Percentiles rank a stretch among this genome's conserved stretches.
Conservation (phyloP, 2,797 vertebrate genomes). For the Acomys russatus region DNA sequence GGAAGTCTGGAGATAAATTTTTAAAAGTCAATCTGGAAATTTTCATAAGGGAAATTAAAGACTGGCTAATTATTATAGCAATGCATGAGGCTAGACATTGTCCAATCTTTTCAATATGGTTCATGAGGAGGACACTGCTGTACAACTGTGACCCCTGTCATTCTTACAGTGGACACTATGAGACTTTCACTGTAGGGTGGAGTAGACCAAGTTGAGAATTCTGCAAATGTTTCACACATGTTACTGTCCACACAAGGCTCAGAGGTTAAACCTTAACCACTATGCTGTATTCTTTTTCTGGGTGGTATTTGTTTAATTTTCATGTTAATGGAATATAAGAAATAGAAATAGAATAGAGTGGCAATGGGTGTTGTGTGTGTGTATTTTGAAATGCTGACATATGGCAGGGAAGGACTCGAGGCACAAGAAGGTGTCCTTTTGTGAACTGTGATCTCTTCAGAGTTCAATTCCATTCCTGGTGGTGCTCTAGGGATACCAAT, state of each 20-base stretch:
- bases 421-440: not conserved
- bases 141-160: not conserved
- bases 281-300: not conserved
- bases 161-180: not conserved
- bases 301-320: not conserved
- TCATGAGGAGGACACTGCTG: not conserved
- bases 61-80: not conserved
- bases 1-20: not conserved
- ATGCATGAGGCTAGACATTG: not conserved
- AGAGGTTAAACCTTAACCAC: not conserved
- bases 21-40: not conserved
- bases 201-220: not conserved
- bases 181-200: not conserved
- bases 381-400: not conserved
- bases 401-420: not conserved
- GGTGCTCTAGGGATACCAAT: not conserved
- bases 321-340: not conserved
- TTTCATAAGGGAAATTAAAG: not conserved
- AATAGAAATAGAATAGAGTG: not conserved
- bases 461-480: not conserved
- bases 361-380: accelerated
- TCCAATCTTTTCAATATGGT: not conserved
- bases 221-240: not conserved
- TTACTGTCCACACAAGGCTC: not conserved
- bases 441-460: not conserved